Base-by-base conservation (phyloP, 2,888 invertebrate species). In the Mechanitis mazaeus region DNA sequence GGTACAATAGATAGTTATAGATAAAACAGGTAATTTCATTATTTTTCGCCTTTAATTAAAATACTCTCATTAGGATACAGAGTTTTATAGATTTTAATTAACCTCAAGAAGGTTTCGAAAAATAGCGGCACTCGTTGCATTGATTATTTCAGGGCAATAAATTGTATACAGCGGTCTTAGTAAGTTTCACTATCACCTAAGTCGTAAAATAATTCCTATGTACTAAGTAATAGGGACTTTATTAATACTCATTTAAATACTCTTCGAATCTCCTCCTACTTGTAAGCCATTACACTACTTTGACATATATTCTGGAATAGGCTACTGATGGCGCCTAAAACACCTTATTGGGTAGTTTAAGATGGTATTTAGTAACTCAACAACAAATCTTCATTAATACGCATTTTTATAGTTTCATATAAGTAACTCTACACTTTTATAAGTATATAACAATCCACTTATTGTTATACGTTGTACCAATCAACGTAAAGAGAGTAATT, bases 101-200 rank as follows among this genome's bases (percentile, higher is more conserved):
- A 70, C 66, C 64, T 60, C 57, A 68, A 60, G 58, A 57, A 54
- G 65, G 66, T 63, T 66, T 63, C 62, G 64, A 66, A 70, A 69
- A 70, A 67, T 69, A 58, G 56, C 68, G 56, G 74, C 72, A 74
- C 75, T 72, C 66, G 70, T 69, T 64, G 69, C 78, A 75, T 82
- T 79, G 80, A 83, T 83, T 83, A 76, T 73, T 71, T 67, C 65
- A 68, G 70, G 69, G 71, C 70, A 75, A 79, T 79, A 83, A 80
- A 83, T 81, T 75, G 71, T 69, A 54, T 64, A 58, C 65, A 68
- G 63, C 56, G 66, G 63, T 60, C 63, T 60, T 65, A 54, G 55
- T 59, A 56, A 56, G 58, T 53, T 46, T 56, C 55, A 61, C 55
- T 9, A 45, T 57, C 9, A 11, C 9, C 50, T 56, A 50, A 59